Evolutionary conservation across 2,113 vertebrate species (phyloP).

Genomic region (Leptobrachium leishanense): DNA sequence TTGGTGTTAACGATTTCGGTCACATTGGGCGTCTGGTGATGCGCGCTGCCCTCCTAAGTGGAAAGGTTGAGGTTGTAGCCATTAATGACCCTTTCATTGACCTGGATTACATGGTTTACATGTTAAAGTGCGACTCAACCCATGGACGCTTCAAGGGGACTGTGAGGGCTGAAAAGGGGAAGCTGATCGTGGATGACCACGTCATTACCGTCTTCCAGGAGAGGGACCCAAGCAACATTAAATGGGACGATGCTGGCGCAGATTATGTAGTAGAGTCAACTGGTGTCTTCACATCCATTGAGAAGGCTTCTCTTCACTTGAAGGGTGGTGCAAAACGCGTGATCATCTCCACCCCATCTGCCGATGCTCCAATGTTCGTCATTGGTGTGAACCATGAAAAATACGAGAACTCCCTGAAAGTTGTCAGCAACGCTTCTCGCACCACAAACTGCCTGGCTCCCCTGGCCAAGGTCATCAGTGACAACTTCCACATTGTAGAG

Average conservation of each 20-base stretch:
- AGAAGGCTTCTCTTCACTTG: slow-evolving; percentile 91
- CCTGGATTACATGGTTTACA: slow-evolving; percentile 74
- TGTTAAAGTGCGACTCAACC: slow-evolving; percentile 98
- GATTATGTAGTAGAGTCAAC: slow-evolving; percentile 94
- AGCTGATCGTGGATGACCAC: slow-evolving; percentile 85
- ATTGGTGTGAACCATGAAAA: slow-evolving; percentile 90
- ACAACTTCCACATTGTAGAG: slow-evolving; percentile 91
- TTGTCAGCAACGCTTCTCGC: slow-evolving; percentile 75
- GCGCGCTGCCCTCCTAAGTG: slow-evolving; percentile 73
- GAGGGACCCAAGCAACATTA: slow-evolving; percentile 92
- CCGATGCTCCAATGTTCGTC: no score
- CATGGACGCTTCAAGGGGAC: slow-evolving; percentile 59
- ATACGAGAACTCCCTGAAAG: slow-evolving; percentile 80
- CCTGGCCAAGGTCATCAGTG: slow-evolving; percentile 93
- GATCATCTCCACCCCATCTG: no score
- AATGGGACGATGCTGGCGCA: slow-evolving; percentile 90
- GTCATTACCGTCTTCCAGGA: slow-evolving; percentile 89
- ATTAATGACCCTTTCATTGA: no score
- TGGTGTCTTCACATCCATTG: slow-evolving; percentile 93
- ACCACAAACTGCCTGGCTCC: slow-evolving; percentile 97
- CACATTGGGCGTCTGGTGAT: slow-evolving; percentile 95
- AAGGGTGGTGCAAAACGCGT: no score
- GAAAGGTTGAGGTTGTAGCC: slow-evolving; percentile 45
- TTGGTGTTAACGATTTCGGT: slow-evolving; percentile 62
- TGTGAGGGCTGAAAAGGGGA: slow-evolving; percentile 84